Evolutionary conservation across 2,888 invertebrate genomes (phyloP).

Genomic region (Zonitis immaculata): DNA sequence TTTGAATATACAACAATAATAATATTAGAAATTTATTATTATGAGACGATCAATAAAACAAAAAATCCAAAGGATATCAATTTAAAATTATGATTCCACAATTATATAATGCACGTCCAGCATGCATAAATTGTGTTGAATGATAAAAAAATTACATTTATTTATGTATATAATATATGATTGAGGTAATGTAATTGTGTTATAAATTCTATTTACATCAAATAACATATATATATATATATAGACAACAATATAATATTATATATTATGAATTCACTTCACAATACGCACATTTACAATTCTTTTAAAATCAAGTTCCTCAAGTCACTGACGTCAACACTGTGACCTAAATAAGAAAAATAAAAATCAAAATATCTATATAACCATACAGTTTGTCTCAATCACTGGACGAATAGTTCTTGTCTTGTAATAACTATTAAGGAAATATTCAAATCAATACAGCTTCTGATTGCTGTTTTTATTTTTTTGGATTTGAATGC

Average conservation of each 20-base stretch:
- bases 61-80: too few species aligned
- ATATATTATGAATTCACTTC: conserved; percentile 10
- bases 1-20: conserved; percentile 37
- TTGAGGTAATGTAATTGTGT: conserved; percentile 11
- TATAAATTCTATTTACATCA: neutral
- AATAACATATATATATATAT: too few species aligned
- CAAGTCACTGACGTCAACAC: conserved; percentile 44
- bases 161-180: conserved; percentile 25
- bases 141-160: conserved; percentile 20
- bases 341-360: conserved; percentile 45
- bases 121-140: conserved; percentile 33
- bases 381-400: too few species aligned
- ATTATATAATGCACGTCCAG: conserved; percentile 41
- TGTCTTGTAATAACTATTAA: too few species aligned
- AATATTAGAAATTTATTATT: conserved; percentile 25
- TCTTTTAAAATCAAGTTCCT: conserved; percentile 40
- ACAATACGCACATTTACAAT: conserved; percentile 38
- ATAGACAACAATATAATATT: conserved; percentile 11
- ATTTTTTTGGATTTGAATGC: too few species aligned
- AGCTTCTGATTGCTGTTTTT: too few species aligned
- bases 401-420: too few species aligned
- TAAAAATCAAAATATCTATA: too few species aligned
- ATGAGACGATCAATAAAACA: too few species aligned
- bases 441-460: too few species aligned
- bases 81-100: conserved; percentile 32